These are phyloP conservation scores for Pantala flavescens DNA, from an alignment of 1,140 invertebrate species.

Conservation along the genomic window DNA sequence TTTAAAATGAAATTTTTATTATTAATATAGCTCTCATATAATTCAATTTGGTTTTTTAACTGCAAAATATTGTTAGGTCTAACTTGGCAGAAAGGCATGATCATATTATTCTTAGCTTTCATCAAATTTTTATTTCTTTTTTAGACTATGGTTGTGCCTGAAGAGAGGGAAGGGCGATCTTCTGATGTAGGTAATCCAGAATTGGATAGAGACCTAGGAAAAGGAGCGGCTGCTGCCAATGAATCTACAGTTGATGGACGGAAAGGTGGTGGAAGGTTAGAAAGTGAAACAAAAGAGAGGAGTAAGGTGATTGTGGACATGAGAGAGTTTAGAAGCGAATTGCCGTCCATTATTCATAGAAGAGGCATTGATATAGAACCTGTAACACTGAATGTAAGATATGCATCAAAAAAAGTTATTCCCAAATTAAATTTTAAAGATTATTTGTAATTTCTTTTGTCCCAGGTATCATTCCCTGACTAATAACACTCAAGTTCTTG, in stretches of 20 bases:
- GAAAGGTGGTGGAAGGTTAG: slow-evolving; percentile 45
- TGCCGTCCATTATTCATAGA: slow-evolving; percentile 88
- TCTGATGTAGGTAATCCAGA: slow-evolving; percentile 50
- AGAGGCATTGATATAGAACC: slow-evolving; percentile 90
- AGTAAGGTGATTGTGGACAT: slow-evolving; percentile 87
- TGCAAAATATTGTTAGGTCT: too few relatives aligned
- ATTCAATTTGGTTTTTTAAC: too few relatives aligned
- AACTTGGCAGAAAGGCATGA: too few relatives aligned
- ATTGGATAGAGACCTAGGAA: slow-evolving; percentile 38
- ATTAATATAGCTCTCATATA: too few relatives aligned
- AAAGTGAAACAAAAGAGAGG: slow-evolving; percentile 28
- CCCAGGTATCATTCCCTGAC: too few relatives aligned
- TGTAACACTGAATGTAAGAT: slow-evolving; percentile 65
- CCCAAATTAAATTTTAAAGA: slow-evolving; percentile 13
- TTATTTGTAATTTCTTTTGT: slow-evolving; percentile 11
- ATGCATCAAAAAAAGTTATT: background rate
- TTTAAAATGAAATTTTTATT: too few relatives aligned
- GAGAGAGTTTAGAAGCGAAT: slow-evolving; percentile 93
- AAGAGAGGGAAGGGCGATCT: slow-evolving; percentile 79
- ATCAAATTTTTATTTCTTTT: slow-evolving; percentile 25
- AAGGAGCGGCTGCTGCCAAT: slow-evolving; percentile 28
- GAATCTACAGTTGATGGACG: slow-evolving; percentile 38
- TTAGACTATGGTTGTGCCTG: slow-evolving; percentile 82
- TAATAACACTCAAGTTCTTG: too few relatives aligned
- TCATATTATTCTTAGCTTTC: too few relatives aligned